Conservation (phyloP, 2,113 vertebrate genomes). For the Lampris megalopsis region DNA sequence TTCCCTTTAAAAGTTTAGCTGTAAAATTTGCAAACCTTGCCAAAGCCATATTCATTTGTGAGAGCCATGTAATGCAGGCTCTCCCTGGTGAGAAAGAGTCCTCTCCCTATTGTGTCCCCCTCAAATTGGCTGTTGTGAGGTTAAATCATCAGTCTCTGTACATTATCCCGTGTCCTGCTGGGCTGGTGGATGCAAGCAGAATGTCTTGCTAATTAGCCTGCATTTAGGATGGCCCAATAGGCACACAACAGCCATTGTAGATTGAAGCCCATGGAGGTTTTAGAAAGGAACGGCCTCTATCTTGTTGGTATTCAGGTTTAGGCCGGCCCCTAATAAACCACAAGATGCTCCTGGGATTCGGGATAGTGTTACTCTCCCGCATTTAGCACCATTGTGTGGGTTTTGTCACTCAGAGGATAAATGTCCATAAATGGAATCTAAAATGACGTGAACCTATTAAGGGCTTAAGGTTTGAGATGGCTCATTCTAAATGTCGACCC, state of each 20-base stretch:
- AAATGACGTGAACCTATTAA: conserved; percentile 73
- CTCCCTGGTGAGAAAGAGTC: conserved; percentile 52
- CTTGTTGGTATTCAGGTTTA: conserved; percentile 61
- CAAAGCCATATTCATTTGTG: conserved; percentile 18
- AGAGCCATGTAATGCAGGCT: conserved; percentile 17
- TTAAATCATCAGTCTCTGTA: conserved; percentile 75
- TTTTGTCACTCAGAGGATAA: conserved; percentile 69
- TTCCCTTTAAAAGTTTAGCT: background rate
- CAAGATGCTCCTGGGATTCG: conserved; percentile 38
- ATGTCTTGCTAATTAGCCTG: conserved; percentile 80
- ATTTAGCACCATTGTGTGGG: conserved; percentile 61
- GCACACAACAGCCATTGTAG: conserved; percentile 62
- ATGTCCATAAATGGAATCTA: conserved; percentile 72
- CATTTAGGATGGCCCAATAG: conserved; percentile 67
- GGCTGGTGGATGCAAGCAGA: conserved; percentile 64
- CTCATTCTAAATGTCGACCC: conserved; percentile 60
- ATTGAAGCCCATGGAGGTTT: conserved; percentile 59
- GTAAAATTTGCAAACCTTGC: background rate
- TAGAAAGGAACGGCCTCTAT: conserved; percentile 66
- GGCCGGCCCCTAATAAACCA: conserved; percentile 60
- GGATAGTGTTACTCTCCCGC: conserved; percentile 58
- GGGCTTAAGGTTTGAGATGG: conserved; percentile 53
- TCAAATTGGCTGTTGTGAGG: conserved; percentile 58
- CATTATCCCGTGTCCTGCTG: conserved; percentile 70
- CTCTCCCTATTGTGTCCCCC: conserved; percentile 59